A percentile compares a stretch with the other conserved stretches of the same genome.
phyloP scores from a whole-genome alignment of 2,888 invertebrate species.

The Plagodis dolabraria region DNA sequence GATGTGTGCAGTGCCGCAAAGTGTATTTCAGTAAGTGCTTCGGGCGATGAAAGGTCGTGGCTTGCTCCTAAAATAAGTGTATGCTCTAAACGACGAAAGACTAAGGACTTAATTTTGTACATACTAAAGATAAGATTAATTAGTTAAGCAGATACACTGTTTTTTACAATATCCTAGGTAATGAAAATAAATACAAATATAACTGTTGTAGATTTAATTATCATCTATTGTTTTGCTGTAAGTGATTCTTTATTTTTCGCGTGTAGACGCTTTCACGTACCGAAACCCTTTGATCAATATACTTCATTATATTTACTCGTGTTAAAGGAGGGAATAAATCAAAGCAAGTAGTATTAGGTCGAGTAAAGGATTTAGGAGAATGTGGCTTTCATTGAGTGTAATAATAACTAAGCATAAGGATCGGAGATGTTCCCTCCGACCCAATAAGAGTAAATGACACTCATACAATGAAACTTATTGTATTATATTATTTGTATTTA shows the following conservation, averaged over 20 bases:
- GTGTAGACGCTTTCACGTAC: conserved; percentile 57
- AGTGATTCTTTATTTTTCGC: conserved; percentile 61
- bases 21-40: conserved; percentile 54
- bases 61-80: conserved; percentile 68
- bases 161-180: conserved; percentile 83
- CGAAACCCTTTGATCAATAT: conserved; percentile 40
- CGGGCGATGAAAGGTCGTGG: conserved; percentile 53
- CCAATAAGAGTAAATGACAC: conserved; percentile 51
- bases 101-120: conserved; percentile 81
- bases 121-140: conserved; percentile 75
- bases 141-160: conserved; percentile 79
- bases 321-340: conserved; percentile 61
- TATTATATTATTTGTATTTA: conserved; percentile 51
- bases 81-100: conserved; percentile 77
- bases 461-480: conserved; percentile 51
- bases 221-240: conserved; percentile 76
- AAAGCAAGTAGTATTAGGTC: conserved; percentile 57
- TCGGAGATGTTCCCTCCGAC: conserved; percentile 64
- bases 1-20: conserved; percentile 40
- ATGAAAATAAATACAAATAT: conserved; percentile 73
- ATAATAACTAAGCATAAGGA: conserved; percentile 56
- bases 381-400: conserved; percentile 61
- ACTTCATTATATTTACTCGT: conserved; percentile 46
- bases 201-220: conserved; percentile 80
- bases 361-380: conserved; percentile 56